Percentiles rank a stretch among this genome's conserved stretches.
phyloP scores from a whole-genome alignment of 1,140 invertebrate genomes.

The Callitettix versicolor region DNA sequence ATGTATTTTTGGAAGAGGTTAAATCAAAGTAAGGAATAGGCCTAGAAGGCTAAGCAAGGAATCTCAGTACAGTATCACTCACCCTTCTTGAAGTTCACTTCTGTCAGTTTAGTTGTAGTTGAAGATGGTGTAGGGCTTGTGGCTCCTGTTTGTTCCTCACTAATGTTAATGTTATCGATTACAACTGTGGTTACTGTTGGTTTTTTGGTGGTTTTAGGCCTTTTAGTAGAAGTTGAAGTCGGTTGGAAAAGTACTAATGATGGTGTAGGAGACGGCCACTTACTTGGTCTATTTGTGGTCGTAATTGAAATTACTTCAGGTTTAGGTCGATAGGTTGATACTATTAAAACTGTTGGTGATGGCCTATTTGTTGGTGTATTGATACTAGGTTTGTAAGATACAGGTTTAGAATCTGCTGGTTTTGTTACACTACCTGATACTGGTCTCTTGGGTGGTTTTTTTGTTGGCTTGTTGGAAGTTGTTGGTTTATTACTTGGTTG shows the following conservation, averaged over 20 bases:
- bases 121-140: conserved; percentile 18
- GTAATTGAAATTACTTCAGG: not conserved
- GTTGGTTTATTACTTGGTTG: conserved; percentile 31
- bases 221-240: not conserved
- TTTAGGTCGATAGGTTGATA: not conserved
- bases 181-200: conserved; percentile 6
- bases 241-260: conserved; percentile 12
- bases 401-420: conserved; percentile 11
- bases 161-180: conserved; percentile 4
- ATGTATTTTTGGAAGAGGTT: too few relatives aligned
- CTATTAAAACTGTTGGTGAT: conserved; percentile 6
- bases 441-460: conserved; percentile 34
- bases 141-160: conserved; percentile 1
- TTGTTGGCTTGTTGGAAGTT: conserved; percentile 32
- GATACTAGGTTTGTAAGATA: conserved; percentile 4
- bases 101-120: conserved; percentile 8
- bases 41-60: too few relatives aligned
- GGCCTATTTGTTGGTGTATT: conserved; percentile 2
- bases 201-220: conserved; percentile 4
- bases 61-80: conserved; percentile 3
- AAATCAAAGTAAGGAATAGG: too few relatives aligned
- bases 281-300: conserved; percentile 9
- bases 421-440: conserved; percentile 16
- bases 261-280: conserved; percentile 18
- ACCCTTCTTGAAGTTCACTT: conserved; percentile 17